Evolutionary conservation across 1,140 invertebrate species (phyloP).

Genomic region (Rhyzopertha dominica): DNA sequence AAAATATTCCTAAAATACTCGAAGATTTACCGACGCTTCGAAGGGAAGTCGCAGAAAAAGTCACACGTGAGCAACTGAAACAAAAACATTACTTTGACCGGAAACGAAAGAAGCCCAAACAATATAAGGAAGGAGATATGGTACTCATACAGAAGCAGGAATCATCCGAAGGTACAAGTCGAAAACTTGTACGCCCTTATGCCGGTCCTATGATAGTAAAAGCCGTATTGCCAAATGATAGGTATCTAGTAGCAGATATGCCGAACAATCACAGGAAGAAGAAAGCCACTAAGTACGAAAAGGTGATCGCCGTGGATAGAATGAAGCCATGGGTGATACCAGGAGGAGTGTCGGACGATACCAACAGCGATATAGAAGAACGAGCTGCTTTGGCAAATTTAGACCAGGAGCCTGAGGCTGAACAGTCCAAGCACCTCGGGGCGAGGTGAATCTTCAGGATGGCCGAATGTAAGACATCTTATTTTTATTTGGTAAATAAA

Average conservation of each 20-base stretch:
- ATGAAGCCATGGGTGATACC: constrained; percentile 2
- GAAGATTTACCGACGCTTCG: too few relatives aligned
- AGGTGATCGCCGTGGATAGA: constrained; percentile 5
- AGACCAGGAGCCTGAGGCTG: not conserved
- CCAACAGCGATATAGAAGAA: constrained; percentile 4
- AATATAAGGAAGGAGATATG: constrained; percentile 1
- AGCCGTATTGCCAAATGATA: not conserved
- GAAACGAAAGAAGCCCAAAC: not conserved
- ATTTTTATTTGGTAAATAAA: too few relatives aligned
- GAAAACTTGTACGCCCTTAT: constrained; percentile 6
- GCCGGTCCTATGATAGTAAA: constrained; percentile 11
- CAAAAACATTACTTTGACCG: too few relatives aligned
- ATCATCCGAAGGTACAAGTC: constrained; percentile 1
- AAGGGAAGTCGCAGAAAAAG: too few relatives aligned
- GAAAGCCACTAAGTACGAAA: constrained; percentile 1
- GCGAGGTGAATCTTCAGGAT: constrained; percentile 7
- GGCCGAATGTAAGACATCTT: constrained; percentile 8
- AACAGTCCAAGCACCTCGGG: constrained; percentile 1
- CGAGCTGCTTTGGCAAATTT: constrained; percentile 1
- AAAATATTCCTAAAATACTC: too few relatives aligned
- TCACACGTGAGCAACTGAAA: too few relatives aligned
- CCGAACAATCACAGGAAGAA: too few relatives aligned
- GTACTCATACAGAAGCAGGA: not conserved
- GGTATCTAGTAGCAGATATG: too few relatives aligned
- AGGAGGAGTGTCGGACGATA: not conserved